Conservation (phyloP, 2,888 invertebrate genomes). For the Drosophila leonis region DNA sequence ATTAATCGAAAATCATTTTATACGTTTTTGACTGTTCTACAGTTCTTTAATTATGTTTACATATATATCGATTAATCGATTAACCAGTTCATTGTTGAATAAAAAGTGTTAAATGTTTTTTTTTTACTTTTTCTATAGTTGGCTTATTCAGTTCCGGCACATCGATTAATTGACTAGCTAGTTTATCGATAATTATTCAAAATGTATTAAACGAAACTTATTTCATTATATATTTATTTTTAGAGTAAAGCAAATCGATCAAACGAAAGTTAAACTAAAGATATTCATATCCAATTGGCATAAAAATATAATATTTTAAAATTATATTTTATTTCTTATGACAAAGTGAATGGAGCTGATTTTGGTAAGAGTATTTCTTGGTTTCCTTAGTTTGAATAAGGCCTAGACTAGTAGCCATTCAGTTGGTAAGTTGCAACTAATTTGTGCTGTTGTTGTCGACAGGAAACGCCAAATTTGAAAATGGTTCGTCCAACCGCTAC, state of each 20-base stretch:
- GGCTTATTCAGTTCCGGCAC: no score
- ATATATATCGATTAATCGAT: no score
- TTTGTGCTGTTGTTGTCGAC: constrained; percentile 37
- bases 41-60: no score
- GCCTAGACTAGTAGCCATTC: constrained; percentile 1
- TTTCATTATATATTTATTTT: background rate
- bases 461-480: constrained; percentile 57
- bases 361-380: background rate
- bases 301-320: background rate
- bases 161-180: no score
- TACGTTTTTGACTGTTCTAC: no score
- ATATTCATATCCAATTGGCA: background rate
- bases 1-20: no score
- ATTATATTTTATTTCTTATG: no score
- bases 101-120: no score
- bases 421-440: constrained; percentile 40
- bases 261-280: background rate
- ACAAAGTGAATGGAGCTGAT: background rate
- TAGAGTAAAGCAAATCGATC: background rate
- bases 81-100: no score
- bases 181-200: background rate
- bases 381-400: background rate
- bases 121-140: no score
- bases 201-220: background rate
- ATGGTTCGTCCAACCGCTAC: constrained; percentile 27